Percentiles rank a stretch among this genome's conserved stretches.
phyloP scores from a whole-genome alignment of 2,888 invertebrate genomes.

The Geophilus truncorum region DNA sequence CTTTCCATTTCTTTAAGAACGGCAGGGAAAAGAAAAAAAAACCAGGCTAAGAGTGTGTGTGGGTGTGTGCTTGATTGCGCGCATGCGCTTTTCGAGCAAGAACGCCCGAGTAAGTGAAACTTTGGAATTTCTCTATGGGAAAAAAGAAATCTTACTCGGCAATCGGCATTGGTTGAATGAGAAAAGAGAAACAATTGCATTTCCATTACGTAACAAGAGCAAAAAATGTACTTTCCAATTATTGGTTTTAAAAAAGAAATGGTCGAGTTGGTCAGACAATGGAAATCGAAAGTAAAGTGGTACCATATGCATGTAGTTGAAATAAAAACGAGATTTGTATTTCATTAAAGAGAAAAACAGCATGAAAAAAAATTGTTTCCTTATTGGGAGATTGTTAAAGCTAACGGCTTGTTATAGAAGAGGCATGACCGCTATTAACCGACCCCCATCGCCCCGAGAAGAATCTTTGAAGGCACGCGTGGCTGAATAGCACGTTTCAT shows the following conservation, averaged over 20 bases:
- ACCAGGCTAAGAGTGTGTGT: no score
- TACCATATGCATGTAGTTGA: no score
- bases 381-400: not conserved
- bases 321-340: not conserved
- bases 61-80: no score
- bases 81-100: not conserved
- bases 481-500: not conserved
- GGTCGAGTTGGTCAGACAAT: no score
- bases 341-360: no score
- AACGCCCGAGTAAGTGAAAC: not conserved
- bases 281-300: no score
- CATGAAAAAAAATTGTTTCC: no score
- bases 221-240: not conserved
- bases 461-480: not conserved
- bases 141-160: not conserved
- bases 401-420: not conserved
- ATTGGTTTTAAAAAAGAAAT: no score
- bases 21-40: not conserved
- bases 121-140: not conserved
- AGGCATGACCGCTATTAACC: not conserved
- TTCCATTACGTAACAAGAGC: not conserved
- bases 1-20: not conserved
- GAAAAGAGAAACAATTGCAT: not conserved
- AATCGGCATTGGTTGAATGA: not conserved
- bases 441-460: not conserved